Conservation (phyloP, 2,113 vertebrate species). For the Lepidothrix coronata region DNA sequence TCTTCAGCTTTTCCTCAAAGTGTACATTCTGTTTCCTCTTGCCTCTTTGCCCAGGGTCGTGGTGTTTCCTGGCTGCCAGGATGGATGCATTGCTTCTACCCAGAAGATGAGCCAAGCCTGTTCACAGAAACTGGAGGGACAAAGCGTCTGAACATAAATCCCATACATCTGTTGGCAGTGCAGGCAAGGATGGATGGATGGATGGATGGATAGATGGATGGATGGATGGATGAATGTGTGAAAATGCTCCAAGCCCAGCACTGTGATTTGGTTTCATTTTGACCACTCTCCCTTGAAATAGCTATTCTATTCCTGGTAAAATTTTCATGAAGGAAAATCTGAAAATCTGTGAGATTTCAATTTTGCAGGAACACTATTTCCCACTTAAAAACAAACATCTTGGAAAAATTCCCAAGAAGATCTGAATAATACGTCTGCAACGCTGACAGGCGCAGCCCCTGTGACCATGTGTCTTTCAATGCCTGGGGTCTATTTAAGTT, state of each 20-base stretch:
- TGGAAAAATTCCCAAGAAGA: not conserved
- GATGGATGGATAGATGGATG: not conserved
- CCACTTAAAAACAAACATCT: not conserved
- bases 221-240: not conserved
- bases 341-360: not conserved
- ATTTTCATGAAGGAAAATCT: not conserved
- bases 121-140: not conserved
- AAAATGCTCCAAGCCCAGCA: not conserved
- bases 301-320: not conserved
- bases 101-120: not conserved
- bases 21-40: not conserved
- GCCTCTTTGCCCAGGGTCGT: not conserved
- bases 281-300: not conserved
- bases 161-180: fast-evolving
- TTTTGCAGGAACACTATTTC: not conserved
- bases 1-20: not conserved
- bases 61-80: not conserved
- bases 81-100: not conserved
- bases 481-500: not conserved
- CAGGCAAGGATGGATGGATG: not conserved
- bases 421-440: not conserved
- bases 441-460: not conserved
- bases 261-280: not conserved
- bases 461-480: not conserved
- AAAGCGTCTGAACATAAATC: not conserved